Conservation (phyloP, 1,140 invertebrate species). For the Meloidogyne chitwoodi region DNA sequence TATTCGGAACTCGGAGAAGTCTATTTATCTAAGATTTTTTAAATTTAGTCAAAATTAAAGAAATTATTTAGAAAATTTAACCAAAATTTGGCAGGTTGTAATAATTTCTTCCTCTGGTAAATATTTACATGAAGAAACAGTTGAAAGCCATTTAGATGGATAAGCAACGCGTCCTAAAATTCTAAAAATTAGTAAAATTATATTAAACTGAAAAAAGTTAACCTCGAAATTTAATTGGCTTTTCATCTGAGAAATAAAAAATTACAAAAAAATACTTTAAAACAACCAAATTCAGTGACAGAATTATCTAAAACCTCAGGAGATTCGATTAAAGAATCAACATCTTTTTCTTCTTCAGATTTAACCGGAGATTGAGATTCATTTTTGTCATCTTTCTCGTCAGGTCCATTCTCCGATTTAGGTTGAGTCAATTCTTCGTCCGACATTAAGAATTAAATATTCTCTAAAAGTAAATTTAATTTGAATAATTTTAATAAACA, state of each 20-base stretch:
- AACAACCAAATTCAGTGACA: too few species aligned
- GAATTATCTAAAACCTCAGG: too few species aligned
- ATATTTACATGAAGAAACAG: constrained; percentile 50
- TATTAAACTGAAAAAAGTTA: background rate
- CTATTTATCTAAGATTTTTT: constrained; percentile 28
- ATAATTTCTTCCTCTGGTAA: constrained; percentile 54
- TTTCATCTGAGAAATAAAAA: background rate
- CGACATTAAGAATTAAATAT: too few species aligned
- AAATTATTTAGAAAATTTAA: constrained; percentile 5
- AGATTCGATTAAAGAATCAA: too few species aligned
- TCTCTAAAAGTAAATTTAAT: too few species aligned
- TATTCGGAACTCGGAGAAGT: constrained; percentile 38
- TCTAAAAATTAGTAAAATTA: background rate
- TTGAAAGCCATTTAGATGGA: constrained; percentile 45
- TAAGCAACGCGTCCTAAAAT: constrained; percentile 28
- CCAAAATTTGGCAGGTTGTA: constrained; percentile 51
- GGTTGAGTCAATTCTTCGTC: too few species aligned
- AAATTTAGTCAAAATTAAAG: background rate
- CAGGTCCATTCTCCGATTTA: too few species aligned
- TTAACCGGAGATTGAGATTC: too few species aligned
- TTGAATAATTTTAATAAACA: too few species aligned
- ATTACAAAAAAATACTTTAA: too few species aligned
- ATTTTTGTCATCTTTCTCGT: too few species aligned
- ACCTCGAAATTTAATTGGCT: background rate
- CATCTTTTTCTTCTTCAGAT: too few species aligned